Evolutionary conservation across 1,140 invertebrate species (phyloP).

Genomic region (Pseudomyrmex sp.): DNA sequence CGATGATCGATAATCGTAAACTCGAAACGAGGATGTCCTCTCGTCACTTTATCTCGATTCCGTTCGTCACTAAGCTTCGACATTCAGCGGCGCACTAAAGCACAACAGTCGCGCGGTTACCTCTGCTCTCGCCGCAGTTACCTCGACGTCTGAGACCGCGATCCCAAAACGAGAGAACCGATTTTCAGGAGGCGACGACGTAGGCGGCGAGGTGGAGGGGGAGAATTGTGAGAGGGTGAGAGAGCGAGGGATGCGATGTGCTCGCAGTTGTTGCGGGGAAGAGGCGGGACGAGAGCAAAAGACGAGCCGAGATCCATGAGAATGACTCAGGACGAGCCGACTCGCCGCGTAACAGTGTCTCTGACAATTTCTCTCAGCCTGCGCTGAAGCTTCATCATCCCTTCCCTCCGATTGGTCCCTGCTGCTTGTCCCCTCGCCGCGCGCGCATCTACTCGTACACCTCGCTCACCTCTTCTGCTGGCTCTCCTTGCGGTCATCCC

Average conservation of each 20-base stretch:
- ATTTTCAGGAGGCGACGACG: not conserved
- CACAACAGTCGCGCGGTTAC: too few species aligned
- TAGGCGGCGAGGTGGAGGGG: conserved; percentile 26
- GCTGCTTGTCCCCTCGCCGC: conserved; percentile 16
- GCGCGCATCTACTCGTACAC: conserved; percentile 12
- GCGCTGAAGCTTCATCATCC: conserved; percentile 74
- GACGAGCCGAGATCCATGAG: conserved; percentile 51
- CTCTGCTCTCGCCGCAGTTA: not conserved
- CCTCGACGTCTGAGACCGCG: conserved; percentile 39
- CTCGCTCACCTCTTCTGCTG: conserved; percentile 30
- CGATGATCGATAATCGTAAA: not conserved
- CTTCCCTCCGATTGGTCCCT: conserved; percentile 62
- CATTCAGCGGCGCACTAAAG: conserved; percentile 23
- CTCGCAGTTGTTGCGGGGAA: conserved; percentile 16
- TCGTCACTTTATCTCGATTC: not conserved
- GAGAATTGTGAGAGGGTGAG: conserved; percentile 23
- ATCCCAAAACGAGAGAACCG: conserved; percentile 47
- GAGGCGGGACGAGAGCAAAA: conserved; percentile 14
- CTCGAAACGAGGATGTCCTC: not conserved
- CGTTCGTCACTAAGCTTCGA: conserved; percentile 31
- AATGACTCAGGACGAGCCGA: conserved; percentile 65
- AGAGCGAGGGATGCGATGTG: conserved; percentile 27
- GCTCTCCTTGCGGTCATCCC: conserved; percentile 65
- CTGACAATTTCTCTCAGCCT: conserved; percentile 79
- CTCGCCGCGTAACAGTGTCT: conserved; percentile 71